phyloP scores from a whole-genome alignment of 2,113 vertebrate species.

The Hemiprocne comata region DNA sequence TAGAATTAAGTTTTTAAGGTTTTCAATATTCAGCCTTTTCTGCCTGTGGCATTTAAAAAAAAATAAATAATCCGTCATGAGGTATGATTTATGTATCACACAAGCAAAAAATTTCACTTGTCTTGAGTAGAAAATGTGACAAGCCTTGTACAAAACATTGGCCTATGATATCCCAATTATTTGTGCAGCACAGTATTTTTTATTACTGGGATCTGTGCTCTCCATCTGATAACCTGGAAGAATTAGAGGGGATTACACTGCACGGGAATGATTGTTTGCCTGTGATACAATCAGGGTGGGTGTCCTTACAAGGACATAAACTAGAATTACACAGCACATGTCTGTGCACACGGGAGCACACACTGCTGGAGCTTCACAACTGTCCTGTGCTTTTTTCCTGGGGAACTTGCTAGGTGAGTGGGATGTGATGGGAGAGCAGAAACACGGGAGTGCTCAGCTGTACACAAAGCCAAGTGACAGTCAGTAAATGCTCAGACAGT shows the following conservation, averaged over 20 bases:
- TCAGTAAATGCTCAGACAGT: background rate
- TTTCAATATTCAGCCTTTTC: background rate
- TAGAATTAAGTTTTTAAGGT: background rate
- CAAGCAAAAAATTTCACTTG: too few species aligned
- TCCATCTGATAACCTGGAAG: conserved; percentile 63
- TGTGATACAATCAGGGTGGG: background rate
- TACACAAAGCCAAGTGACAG: accelerated
- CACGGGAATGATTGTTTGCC: background rate
- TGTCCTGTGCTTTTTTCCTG: background rate
- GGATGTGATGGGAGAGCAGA: background rate
- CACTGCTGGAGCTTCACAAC: background rate
- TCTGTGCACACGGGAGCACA: too few species aligned
- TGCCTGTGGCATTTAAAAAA: background rate
- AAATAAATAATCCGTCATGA: background rate
- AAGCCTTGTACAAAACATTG: background rate
- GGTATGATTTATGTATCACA: background rate
- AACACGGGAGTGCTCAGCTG: background rate
- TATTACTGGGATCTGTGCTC: background rate
- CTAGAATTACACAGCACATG: accelerated
- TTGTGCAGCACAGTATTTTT: background rate
- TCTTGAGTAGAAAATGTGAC: background rate
- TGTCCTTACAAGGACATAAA: background rate
- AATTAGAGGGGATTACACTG: background rate
- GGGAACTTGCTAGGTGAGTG: too few species aligned
- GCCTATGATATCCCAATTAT: background rate